Evolutionary conservation across 2,797 vertebrate species (phyloP).

Genomic region (Allochrocebus solatus): DNA sequence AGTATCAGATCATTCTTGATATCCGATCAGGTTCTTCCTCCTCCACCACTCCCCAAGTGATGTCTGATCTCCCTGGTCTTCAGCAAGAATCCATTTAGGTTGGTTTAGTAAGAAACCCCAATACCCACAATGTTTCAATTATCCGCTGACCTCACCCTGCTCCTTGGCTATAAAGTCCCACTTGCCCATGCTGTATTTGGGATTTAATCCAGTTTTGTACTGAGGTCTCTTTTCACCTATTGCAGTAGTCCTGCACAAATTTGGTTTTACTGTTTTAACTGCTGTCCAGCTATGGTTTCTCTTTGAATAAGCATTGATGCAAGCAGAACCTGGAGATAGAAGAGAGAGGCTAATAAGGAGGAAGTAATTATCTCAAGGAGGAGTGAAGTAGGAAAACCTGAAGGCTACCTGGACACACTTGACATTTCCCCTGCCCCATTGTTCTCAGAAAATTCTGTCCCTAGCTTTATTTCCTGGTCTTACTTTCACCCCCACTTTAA

Average conservation of each 20-base stretch:
- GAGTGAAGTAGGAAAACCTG: not conserved
- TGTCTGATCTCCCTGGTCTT: not conserved
- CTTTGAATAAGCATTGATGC: not conserved
- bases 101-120: not conserved
- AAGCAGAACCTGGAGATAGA: not conserved
- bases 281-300: not conserved
- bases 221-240: not conserved
- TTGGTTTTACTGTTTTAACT: not conserved
- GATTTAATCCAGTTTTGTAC: not conserved
- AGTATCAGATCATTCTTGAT: too few species aligned
- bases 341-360: not conserved
- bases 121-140: not conserved
- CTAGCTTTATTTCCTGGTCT: not conserved
- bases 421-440: not conserved
- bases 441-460: not conserved
- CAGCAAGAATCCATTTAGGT: not conserved
- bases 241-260: not conserved
- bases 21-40: not conserved
- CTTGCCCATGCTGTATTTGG: not conserved
- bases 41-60: not conserved
- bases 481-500: not conserved
- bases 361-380: not conserved
- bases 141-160: not conserved
- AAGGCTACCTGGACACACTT: not conserved
- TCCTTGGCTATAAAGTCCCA: not conserved